These are phyloP conservation scores for Holocentrus rufus DNA, from an alignment of 2,797 vertebrate genomes.

Conservation along the genomic window DNA sequence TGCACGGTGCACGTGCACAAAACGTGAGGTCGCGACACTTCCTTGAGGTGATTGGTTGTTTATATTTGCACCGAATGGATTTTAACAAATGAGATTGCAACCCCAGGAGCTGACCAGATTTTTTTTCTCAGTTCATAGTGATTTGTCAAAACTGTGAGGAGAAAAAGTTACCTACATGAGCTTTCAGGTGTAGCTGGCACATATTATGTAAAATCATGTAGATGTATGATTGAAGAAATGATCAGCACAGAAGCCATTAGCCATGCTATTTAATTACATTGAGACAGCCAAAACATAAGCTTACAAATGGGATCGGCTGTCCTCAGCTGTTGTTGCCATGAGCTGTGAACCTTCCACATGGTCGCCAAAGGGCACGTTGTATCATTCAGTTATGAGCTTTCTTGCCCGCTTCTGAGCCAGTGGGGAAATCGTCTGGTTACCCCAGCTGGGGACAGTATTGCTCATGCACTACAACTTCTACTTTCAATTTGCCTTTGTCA, in stretches of 20 bases:
- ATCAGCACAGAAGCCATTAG: conserved; percentile 47
- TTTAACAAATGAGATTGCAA: too few species aligned
- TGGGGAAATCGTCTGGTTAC: conserved; percentile 15
- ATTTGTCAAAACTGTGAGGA: too few species aligned
- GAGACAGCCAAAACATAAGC: conserved; percentile 53
- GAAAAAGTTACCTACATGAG: too few species aligned
- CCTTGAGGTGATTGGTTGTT: too few species aligned
- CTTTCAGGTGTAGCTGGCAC: conserved; percentile 32
- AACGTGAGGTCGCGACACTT: too few species aligned
- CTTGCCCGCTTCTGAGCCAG: conserved; percentile 12
- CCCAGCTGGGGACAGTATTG: conserved; percentile 27
- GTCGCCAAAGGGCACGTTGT: conserved; percentile 49
- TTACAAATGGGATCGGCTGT: conserved; percentile 64
- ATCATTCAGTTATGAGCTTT: conserved; percentile 34
- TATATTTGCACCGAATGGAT: too few species aligned
- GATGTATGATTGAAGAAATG: conserved; percentile 20
- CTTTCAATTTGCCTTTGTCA: conserved; percentile 60
- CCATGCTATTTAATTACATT: conserved; percentile 40
- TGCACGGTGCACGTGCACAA: too few species aligned
- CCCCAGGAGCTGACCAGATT: too few species aligned
- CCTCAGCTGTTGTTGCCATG: conserved; percentile 51
- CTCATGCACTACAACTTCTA: conserved; percentile 21
- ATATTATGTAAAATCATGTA: conserved; percentile 18
- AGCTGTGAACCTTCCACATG: conserved; percentile 42
- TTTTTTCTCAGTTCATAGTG: too few species aligned